These are phyloP conservation scores for Pangasius djambal DNA, from an alignment of 2,797 vertebrate genomes.

Conservation along the genomic window DNA sequence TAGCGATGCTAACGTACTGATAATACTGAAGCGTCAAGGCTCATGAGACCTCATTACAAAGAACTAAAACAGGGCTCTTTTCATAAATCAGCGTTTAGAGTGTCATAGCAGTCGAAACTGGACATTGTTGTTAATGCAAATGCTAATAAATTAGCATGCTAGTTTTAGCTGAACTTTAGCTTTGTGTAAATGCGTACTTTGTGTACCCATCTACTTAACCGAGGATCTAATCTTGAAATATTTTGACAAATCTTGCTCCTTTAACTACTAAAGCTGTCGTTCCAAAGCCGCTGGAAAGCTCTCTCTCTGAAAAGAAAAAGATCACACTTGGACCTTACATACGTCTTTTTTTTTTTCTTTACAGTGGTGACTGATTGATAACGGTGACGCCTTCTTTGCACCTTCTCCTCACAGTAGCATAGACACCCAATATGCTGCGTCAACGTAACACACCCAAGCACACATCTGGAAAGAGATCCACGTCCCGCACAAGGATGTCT, in stretches of 20 bases:
- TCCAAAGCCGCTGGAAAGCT: neutral
- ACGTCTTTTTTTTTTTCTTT: neutral
- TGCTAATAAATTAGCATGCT: neutral
- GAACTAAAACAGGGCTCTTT: neutral
- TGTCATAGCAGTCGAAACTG: neutral
- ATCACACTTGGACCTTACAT: neutral
- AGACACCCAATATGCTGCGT: neutral
- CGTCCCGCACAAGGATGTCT: constrained; percentile 42
- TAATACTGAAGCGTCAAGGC: no score
- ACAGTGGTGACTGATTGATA: neutral
- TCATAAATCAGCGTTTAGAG: neutral
- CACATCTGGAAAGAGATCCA: constrained; percentile 21
- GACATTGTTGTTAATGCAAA: neutral
- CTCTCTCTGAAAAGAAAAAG: neutral
- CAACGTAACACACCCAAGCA: neutral
- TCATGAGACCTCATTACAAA: neutral
- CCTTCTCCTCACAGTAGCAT: neutral
- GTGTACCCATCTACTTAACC: neutral
- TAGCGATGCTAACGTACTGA: neutral
- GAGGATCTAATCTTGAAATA: neutral
- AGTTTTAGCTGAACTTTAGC: neutral
- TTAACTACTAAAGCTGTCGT: neutral
- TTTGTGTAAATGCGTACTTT: neutral
- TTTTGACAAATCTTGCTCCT: neutral
- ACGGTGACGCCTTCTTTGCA: neutral